phyloP scores from a whole-genome alignment of 2,888 invertebrate species.

The Ethmia dodecea region DNA sequence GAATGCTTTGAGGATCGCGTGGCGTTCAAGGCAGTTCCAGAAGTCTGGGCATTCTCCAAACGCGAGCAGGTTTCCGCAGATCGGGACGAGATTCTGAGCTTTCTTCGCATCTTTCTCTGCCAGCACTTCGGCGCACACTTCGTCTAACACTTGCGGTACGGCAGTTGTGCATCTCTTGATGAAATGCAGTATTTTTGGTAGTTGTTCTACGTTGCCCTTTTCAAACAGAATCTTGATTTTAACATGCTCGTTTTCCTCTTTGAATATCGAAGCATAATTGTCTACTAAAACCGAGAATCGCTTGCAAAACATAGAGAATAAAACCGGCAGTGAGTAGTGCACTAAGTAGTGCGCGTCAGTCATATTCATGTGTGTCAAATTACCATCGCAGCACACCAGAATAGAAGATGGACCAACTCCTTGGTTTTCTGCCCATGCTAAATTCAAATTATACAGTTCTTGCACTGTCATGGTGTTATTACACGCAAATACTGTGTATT shows the following conservation, averaged over 20 bases:
- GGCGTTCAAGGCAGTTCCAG: constrained; percentile 78
- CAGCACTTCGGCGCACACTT: constrained; percentile 44
- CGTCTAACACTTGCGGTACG: constrained; percentile 45
- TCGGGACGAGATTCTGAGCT: constrained; percentile 49
- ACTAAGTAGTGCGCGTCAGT: constrained; percentile 82
- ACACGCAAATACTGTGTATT: constrained; percentile 41
- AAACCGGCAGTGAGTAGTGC: constrained; percentile 82
- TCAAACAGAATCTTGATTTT: constrained; percentile 77
- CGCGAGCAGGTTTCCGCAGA: constrained; percentile 80
- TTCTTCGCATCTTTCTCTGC: constrained; percentile 56
- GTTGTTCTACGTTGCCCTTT: constrained; percentile 74
- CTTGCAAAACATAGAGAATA: constrained; percentile 82
- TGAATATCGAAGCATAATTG: constrained; percentile 71
- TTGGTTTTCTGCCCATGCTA: constrained; percentile 51
- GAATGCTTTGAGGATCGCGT: constrained; percentile 72
- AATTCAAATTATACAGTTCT: constrained; percentile 51
- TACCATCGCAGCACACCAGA: constrained; percentile 83
- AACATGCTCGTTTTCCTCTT: constrained; percentile 30
- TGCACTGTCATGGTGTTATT: constrained; percentile 54
- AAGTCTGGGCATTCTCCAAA: constrained; percentile 81
- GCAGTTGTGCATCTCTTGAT: constrained; percentile 66
- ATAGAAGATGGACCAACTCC: constrained; percentile 64
- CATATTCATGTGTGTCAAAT: constrained; percentile 79
- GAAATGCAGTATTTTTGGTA: constrained; percentile 79
- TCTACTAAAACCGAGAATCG: constrained; percentile 82